Base-by-base conservation (phyloP, 2,113 vertebrate species). In the Artemisiospiza belli region DNA sequence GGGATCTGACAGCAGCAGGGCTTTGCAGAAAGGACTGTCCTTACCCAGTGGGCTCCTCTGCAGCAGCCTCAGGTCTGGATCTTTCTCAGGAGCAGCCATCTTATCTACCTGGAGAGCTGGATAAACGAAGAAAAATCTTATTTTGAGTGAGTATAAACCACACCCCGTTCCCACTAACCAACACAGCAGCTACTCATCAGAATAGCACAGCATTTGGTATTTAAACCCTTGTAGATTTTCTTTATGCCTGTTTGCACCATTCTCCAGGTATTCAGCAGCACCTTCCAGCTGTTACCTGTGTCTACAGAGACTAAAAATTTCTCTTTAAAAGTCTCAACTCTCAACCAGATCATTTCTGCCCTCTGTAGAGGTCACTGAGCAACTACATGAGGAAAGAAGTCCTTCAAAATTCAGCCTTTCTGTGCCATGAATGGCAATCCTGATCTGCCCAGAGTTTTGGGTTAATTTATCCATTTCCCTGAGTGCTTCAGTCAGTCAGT, bases 21-120 rank as follows among this genome's bases (percentile, higher is more conserved):
- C 67, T 83, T 57, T 67, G 57, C 22, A 79, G 80, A 63, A 62
- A 94, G 83, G 80, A 49, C 6, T 75, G 47, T 63, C 20, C 92
- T 92, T 64, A 98, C 98, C 97, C 1, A 15, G 18, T 14, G 94
- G 93, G 44, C 15, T 80, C 31, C 62, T 33, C 54, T 95, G 97
- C 93, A 97, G 96, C 31, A 96, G 95, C 79, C 94, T 97, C 57
- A 96, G 92, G 73, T 94, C 94, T 76, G 96, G 73, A 19, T 95
- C 96, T 88, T 95, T 97, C 87, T 98, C 97, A 43, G 97, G 83
- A 91, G 96, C 95, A 85, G 98, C 95, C 98, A 98, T 98, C 49
- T 93, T 73, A 46, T 69, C 77, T 30, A 57, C 8, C 72, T 80
- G 69, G n/a, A 35, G 59, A 96, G 31, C 75, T 89, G 31, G 86